phyloP scores from a whole-genome alignment of 2,797 vertebrate genomes.

The Sternarchorhynchus goeldii region DNA sequence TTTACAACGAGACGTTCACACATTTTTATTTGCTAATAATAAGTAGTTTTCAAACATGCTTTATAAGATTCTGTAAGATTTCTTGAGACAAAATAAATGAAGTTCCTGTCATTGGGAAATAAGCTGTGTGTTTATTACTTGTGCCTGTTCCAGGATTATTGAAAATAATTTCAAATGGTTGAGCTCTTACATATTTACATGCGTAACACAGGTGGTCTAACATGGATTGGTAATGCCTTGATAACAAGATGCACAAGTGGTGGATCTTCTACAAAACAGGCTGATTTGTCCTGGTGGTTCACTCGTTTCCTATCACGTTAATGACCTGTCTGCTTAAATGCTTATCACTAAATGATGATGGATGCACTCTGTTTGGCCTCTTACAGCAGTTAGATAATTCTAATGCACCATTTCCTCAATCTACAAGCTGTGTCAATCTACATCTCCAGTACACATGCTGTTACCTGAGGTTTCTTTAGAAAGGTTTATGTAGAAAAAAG shows the following conservation, averaged over 20 bases:
- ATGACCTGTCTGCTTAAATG: conserved; percentile 25
- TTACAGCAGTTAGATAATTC: conserved; percentile 35
- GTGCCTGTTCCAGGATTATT: conserved; percentile 10
- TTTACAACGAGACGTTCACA: not conserved
- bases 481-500: not conserved
- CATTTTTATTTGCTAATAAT: not conserved
- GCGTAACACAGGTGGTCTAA: conserved; percentile 24
- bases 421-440: not conserved
- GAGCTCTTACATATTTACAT: conserved; percentile 3
- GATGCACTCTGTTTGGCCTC: conserved; percentile 36
- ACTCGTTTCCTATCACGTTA: conserved; percentile 19
- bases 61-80: not conserved
- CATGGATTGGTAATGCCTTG: conserved; percentile 20
- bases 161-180: conserved; percentile 9
- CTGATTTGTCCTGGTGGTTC: conserved; percentile 29
- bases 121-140: not conserved
- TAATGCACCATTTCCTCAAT: conserved; percentile 33
- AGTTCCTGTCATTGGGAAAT: too few relatives aligned
- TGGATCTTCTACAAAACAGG: conserved; percentile 31
- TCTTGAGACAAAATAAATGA: not conserved
- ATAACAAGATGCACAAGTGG: conserved; percentile 28
- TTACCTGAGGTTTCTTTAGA: not conserved
- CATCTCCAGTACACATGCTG: conserved; percentile 20
- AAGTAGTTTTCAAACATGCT: conserved; percentile 21
- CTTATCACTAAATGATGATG: conserved; percentile 27